Percentiles rank a stretch among this genome's conserved stretches.
Evolutionary conservation across 2,113 vertebrate species (phyloP).

Genomic region (Aleadryas rufinucha): DNA sequence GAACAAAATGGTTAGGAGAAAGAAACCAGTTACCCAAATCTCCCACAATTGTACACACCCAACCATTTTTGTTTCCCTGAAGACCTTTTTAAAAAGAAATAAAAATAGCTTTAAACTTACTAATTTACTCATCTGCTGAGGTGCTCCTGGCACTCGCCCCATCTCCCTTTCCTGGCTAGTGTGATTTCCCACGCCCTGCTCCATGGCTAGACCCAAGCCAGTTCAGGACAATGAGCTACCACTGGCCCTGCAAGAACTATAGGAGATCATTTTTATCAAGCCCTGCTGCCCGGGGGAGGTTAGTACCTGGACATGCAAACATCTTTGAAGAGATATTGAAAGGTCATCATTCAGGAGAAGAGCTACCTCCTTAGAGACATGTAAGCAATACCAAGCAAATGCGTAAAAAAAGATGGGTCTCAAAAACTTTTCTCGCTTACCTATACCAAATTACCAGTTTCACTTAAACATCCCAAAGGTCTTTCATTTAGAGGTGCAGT

Average conservation of each 20-base stretch:
- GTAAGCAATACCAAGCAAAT: background rate
- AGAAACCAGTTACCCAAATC: background rate
- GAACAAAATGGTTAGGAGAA: constrained; percentile 11
- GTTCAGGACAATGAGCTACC: background rate
- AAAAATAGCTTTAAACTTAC: background rate
- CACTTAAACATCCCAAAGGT: background rate
- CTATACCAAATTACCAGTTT: background rate
- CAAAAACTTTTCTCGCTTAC: background rate
- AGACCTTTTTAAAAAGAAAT: background rate
- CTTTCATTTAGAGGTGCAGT: background rate
- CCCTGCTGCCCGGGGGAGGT: background rate
- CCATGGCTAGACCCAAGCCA: background rate
- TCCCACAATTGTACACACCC: background rate
- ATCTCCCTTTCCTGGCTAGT: background rate
- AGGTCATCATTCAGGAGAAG: background rate
- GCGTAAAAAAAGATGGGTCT: background rate
- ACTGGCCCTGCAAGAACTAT: background rate
- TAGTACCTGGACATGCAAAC: constrained; percentile 46
- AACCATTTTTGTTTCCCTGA: background rate
- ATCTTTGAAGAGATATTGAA: background rate
- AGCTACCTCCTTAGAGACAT: background rate
- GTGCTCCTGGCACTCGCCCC: background rate
- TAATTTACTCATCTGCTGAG: background rate
- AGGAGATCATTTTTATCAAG: background rate
- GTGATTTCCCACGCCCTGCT: background rate